Conservation (phyloP, 2,888 invertebrate genomes). For the Phortica okadai region DNA sequence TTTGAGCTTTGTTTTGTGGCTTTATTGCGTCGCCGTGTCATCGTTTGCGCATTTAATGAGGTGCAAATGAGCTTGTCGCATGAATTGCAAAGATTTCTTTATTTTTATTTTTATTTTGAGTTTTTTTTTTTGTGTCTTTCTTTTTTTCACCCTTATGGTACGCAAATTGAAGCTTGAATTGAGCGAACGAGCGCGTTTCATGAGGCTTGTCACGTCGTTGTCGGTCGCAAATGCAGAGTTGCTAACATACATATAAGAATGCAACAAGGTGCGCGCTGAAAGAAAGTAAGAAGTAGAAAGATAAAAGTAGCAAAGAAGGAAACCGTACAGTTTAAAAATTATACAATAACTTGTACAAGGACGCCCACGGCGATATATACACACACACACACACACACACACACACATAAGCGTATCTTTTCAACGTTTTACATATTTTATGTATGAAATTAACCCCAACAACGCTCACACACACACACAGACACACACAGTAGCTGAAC, state of each 20-base stretch:
- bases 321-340: slow-evolving; percentile 6
- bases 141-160: too few relatives aligned
- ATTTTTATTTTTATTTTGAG: background rate
- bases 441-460: background rate
- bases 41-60: slow-evolving; percentile 65
- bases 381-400: slow-evolving; percentile 5
- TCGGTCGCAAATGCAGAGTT: background rate
- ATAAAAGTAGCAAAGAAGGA: background rate
- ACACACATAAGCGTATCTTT: background rate
- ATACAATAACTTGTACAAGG: background rate
- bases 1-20: background rate
- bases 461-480: slow-evolving; percentile 1
- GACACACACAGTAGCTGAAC: background rate
- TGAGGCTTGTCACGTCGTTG: background rate
- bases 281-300: background rate
- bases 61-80: slow-evolving; percentile 70
- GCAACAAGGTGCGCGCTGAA: background rate
- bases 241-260: background rate
- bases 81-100: slow-evolving; percentile 38
- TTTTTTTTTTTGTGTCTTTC: too few relatives aligned
- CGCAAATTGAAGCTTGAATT: background rate
- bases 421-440: slow-evolving; percentile 4
- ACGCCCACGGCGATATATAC: background rate
- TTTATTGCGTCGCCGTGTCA: slow-evolving; percentile 58
- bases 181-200: background rate